These are phyloP conservation scores for Ptilodon capucinus DNA, from an alignment of 2,888 invertebrate species.

Conservation along the genomic window DNA sequence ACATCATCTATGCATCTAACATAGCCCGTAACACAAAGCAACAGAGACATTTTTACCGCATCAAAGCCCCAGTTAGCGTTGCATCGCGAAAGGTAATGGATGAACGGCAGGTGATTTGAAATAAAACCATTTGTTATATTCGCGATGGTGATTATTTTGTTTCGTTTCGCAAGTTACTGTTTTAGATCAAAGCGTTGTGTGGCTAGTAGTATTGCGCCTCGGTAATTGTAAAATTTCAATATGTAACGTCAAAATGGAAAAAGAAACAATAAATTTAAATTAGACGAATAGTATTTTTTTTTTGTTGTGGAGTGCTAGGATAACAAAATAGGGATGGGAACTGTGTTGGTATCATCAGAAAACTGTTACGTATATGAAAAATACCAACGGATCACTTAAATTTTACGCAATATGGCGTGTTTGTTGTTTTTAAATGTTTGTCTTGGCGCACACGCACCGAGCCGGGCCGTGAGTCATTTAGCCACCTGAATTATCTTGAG, in stretches of 20 bases:
- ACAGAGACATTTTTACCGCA: constrained; percentile 21
- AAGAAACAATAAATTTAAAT: background rate
- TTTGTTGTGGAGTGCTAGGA: no score
- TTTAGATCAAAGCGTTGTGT: constrained; percentile 45
- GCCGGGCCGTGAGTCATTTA: constrained; percentile 50
- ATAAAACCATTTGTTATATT: constrained; percentile 47
- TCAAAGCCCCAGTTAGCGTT: constrained; percentile 2
- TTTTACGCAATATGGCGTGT: constrained; percentile 18
- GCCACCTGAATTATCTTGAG: constrained; percentile 65
- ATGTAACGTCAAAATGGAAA: background rate
- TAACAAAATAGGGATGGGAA: no score
- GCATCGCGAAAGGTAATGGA: constrained; percentile 38
- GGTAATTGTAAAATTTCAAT: constrained; percentile 35
- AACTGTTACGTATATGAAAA: background rate
- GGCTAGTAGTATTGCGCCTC: constrained; percentile 11
- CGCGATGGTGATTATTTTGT: constrained; percentile 31
- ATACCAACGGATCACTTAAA: constrained; percentile 13
- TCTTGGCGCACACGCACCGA: constrained; percentile 49
- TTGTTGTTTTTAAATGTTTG: constrained; percentile 46
- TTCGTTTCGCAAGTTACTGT: constrained; percentile 34
- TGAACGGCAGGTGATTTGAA: constrained; percentile 50
- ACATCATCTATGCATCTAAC: constrained; percentile 21
- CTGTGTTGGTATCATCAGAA: no score
- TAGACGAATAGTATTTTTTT: no score
- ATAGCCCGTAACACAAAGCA: constrained; percentile 18